Conservation (phyloP, 2,888 invertebrate genomes). For the Scaptomyza tumidula region DNA sequence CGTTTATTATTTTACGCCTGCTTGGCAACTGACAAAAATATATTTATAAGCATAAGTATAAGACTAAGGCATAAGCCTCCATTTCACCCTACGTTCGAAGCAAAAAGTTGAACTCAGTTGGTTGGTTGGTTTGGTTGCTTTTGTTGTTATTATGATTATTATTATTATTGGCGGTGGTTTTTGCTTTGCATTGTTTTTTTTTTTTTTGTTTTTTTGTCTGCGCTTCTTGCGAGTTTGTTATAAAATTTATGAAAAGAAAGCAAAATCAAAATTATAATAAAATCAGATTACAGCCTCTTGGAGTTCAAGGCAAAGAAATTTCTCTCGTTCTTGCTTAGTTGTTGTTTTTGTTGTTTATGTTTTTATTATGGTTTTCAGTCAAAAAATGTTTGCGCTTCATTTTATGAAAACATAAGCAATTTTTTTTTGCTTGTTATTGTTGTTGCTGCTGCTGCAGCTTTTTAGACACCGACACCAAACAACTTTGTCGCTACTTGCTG, state of each 20-base stretch:
- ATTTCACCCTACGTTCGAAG: slow-evolving; percentile 1
- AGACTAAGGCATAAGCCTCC: slow-evolving; percentile 31
- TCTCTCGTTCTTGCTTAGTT: slow-evolving; percentile 17
- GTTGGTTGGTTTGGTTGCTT: slow-evolving; percentile 21
- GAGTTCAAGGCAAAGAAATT: slow-evolving; percentile 40
- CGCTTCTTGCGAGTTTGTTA: slow-evolving; percentile 65
- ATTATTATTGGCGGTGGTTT: slow-evolving; percentile 79
- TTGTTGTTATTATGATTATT: slow-evolving; percentile 64
- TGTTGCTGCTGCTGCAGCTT: slow-evolving; percentile 42
- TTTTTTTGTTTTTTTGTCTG: slow-evolving; percentile 25
- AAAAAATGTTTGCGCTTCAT: slow-evolving; percentile 80
- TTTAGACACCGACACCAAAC: slow-evolving; percentile 76
- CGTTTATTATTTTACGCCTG: slow-evolving; percentile 81
- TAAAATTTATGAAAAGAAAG: slow-evolving; percentile 82
- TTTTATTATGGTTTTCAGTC: slow-evolving; percentile 77
- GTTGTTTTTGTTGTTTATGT: slow-evolving; percentile 43
- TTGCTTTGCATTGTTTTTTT: slow-evolving; percentile 43
- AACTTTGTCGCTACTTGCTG: slow-evolving; percentile 59
- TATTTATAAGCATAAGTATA: slow-evolving; percentile 6
- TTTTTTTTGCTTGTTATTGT: slow-evolving; percentile 42
- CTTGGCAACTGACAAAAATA: slow-evolving; percentile 76
- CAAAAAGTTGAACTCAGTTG: slow-evolving; percentile 42
- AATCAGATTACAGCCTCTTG: slow-evolving; percentile 77
- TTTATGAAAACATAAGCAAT: slow-evolving; percentile 80
- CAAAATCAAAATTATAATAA: slow-evolving; percentile 81